A percentile compares a stretch with the other conserved stretches of the same genome.
phyloP scores from a whole-genome alignment of 2,797 vertebrate genomes.

The Parauchenoglanis ngamensis region DNA sequence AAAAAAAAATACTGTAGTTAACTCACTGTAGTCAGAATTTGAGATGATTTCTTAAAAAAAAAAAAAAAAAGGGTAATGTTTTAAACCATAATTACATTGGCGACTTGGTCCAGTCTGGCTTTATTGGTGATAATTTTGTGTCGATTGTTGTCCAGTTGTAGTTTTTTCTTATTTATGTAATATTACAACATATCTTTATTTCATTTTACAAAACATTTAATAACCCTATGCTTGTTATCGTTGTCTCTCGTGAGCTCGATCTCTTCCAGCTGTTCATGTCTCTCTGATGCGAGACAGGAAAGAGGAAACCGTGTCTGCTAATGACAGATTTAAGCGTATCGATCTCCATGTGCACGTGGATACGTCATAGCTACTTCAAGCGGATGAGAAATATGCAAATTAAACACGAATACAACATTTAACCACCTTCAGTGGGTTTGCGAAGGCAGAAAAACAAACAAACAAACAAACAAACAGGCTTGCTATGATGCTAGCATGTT shows the following conservation, averaged over 20 bases:
- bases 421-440: neutral
- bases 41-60: neutral
- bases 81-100: neutral
- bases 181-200: neutral
- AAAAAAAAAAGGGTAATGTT: neutral
- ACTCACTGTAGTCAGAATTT: neutral
- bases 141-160: too few relatives aligned
- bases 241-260: neutral
- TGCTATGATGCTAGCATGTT: neutral
- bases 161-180: neutral
- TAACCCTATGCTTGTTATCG: neutral
- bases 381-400: neutral
- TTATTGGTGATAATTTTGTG: neutral
- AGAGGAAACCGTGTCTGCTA: neutral
- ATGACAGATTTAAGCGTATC: neutral
- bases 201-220: neutral
- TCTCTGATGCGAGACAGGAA: neutral
- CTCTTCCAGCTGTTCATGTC: neutral
- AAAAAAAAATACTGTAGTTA: neutral
- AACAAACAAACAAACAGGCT: neutral
- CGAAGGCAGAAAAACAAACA: neutral
- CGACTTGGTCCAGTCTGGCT: neutral
- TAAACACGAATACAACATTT: neutral
- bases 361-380: neutral
- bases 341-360: conserved; percentile 19